Base-by-base conservation (phyloP, 92 coral and sea anemone genomes). In the Epizoanthus fatuus region DNA sequence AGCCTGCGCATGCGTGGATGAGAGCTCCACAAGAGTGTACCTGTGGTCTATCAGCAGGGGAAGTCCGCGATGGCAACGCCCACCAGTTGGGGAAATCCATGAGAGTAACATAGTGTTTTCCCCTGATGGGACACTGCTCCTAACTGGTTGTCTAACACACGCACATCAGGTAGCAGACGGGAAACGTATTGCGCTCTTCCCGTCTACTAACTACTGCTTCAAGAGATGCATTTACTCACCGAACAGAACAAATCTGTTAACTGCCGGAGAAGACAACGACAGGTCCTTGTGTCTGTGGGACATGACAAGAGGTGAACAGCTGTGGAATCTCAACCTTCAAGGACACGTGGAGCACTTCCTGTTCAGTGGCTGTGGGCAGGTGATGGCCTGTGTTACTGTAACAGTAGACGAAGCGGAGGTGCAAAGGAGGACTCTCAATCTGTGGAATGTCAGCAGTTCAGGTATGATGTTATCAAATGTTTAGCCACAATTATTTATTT, bases 121-220 rank as follows among this genome's bases (percentile, higher is more conserved):
- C 29, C 81, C 81, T n/a, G 81, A 76, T 11, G 81, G 81, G 20
- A 76, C 19, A n/a, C 3, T 59, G 69, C 56, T 76, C 3, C 39
- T 76, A 3, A n/a, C 39, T 25, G 81, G 81, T n/a, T 35, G 55
- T 42, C 17, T 76, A 54, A 76, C 69, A 10, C 81, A 76, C 35
- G 81, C 54, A 25, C 55, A 76, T 76, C 81, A 68, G 47, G 69
- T 76, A 42, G 14, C 69, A 20, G 81, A 76, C 55, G 81, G 81
- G 13, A 76, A 58, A 38, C 56, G 68, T 6, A 70, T 76, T 5
- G 69, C 60, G 14, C 25, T 76, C 51, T 76, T 76, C 56, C 81
- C 81, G 42, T 22, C 22, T n/a, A 76, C 55, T 14, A 13, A 76
- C 25, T 68, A 76, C 38, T 40, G 11, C 14, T 76, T 76, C 32